Conservation (phyloP, 2,113 vertebrate species). For the Nymphicus hollandicus region DNA sequence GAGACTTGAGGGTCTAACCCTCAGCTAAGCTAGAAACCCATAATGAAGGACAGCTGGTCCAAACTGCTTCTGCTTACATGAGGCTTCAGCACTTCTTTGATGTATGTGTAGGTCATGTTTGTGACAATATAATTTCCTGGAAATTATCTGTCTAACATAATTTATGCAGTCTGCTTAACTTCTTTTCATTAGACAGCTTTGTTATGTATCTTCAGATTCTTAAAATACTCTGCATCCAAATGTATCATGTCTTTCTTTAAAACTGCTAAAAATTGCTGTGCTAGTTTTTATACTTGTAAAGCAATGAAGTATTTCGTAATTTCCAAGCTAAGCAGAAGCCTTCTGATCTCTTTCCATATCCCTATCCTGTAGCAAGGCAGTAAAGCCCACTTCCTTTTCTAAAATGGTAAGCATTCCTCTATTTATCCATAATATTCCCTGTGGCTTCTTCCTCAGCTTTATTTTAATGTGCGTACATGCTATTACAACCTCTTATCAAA, state of each 20-base stretch:
- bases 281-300: not conserved
- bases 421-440: not conserved
- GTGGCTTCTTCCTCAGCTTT: not conserved
- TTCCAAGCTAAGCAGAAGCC: not conserved
- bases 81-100: constrained; percentile 6
- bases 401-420: not conserved
- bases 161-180: not conserved
- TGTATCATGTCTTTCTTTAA: not conserved
- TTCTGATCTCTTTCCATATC: not conserved
- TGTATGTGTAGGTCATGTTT: not conserved
- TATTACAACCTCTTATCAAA: not conserved
- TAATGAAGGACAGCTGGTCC: constrained; percentile 41
- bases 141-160: not conserved
- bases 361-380: not conserved
- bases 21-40: not conserved
- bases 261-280: not conserved
- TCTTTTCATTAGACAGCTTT: not conserved
- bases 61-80: not conserved
- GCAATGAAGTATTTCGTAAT: not conserved
- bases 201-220: not conserved
- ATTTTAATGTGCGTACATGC: not conserved
- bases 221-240: not conserved
- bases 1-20: not conserved
- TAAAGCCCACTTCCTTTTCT: not conserved
- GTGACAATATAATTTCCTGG: not conserved